Percentiles rank a stretch among this genome's conserved stretches.
Conservation (phyloP, 2,113 vertebrate species). For the Neotoma lepida region DNA sequence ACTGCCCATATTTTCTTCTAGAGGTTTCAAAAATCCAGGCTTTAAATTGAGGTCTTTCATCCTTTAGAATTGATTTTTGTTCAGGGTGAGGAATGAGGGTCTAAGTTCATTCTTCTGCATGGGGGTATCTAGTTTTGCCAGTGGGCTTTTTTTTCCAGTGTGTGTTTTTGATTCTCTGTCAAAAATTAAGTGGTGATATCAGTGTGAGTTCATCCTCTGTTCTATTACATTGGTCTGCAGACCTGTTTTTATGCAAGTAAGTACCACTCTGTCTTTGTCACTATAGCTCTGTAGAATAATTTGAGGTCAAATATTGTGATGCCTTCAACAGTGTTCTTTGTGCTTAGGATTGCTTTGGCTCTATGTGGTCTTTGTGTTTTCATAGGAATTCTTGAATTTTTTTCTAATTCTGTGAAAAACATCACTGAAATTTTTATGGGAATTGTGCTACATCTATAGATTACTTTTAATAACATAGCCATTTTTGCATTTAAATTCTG, state of each 20-base stretch:
- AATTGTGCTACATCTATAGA: not conserved
- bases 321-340: not conserved
- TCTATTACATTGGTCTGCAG: not conserved
- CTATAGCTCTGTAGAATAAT: not conserved
- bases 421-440: not conserved
- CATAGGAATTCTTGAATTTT: not conserved
- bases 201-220: not conserved
- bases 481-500: not conserved
- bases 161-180: not conserved
- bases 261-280: not conserved
- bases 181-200: not conserved
- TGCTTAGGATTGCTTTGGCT: not conserved
- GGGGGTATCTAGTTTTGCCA: not conserved
- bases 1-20: not conserved
- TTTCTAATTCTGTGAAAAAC: not conserved
- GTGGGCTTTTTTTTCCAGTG: not conserved
- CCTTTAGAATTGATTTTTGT: not conserved
- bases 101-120: not conserved
- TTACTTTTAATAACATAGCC: not conserved
- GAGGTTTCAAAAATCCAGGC: not conserved
- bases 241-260: not conserved
- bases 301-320: not conserved
- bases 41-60: not conserved
- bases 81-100: not conserved
- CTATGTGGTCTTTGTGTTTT: not conserved